Conservation (phyloP, 2,888 invertebrate genomes). For the Tenthredo notha region DNA sequence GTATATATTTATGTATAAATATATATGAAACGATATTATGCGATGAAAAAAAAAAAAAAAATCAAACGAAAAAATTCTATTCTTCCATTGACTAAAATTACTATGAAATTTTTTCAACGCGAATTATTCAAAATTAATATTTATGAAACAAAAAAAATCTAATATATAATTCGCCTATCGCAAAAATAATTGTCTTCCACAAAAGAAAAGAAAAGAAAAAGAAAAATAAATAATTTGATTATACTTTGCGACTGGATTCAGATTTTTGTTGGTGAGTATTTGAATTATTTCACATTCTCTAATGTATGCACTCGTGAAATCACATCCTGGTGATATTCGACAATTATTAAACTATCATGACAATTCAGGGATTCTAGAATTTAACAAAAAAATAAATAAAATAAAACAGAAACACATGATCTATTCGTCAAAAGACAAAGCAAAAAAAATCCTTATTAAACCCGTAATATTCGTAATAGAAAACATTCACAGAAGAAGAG, state of each 20-base stretch:
- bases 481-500: conserved; percentile 43
- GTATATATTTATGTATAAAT: conserved; percentile 8
- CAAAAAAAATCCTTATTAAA: not conserved
- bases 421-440: not conserved
- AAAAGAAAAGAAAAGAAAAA: conserved; percentile 37
- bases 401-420: not conserved
- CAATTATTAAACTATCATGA: conserved; percentile 4
- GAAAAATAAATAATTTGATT: conserved; percentile 27
- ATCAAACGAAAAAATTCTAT: not conserved
- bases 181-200: conserved; percentile 40
- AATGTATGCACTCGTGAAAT: not conserved
- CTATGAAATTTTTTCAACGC: not conserved
- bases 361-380: not conserved
- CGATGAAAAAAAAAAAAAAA: not conserved
- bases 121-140: conserved; percentile 1
- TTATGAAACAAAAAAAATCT: not conserved
- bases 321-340: not conserved
- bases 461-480: conserved; percentile 34
- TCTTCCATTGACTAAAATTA: conserved; percentile 26
- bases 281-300: not conserved
- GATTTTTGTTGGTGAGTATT: conserved; percentile 6
- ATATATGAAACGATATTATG: conserved; percentile 37
- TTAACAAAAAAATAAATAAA: not conserved
- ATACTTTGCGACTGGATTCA: conserved; percentile 39
- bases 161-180: conserved; percentile 15